Conservation (phyloP, 2,888 invertebrate genomes). For the Drosophila phalerata region DNA sequence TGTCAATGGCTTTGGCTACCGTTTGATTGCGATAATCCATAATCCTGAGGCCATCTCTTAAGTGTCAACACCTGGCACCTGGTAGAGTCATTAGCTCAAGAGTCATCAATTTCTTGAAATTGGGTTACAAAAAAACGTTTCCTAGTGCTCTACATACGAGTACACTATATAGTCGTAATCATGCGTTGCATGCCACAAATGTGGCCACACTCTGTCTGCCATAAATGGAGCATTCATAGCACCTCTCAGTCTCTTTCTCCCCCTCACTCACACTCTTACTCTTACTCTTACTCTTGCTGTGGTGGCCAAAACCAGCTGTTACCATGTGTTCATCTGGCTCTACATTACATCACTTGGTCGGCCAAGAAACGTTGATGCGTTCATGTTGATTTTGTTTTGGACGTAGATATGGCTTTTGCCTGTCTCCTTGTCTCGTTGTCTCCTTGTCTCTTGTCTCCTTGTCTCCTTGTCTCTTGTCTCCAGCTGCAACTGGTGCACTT, state of each 20-base stretch:
- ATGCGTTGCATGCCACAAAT: constrained; percentile 63
- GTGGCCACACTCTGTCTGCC: constrained; percentile 61
- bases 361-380: constrained; percentile 53
- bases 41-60: constrained; percentile 24
- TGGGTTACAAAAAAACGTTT: constrained; percentile 59
- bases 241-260: constrained; percentile 33
- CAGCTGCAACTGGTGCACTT: constrained; percentile 33
- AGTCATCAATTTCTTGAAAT: constrained; percentile 47
- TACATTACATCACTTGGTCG: constrained; percentile 69
- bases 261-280: constrained; percentile 18
- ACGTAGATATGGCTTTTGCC: constrained; percentile 5
- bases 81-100: constrained; percentile 52
- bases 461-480: constrained; percentile 26
- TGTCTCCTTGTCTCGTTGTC: constrained; percentile 12
- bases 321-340: constrained; percentile 45
- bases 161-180: constrained; percentile 38
- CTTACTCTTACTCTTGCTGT: constrained; percentile 7
- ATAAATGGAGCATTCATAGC: constrained; percentile 72
- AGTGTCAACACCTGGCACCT: constrained; percentile 17
- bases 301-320: constrained; percentile 61
- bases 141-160: constrained; percentile 72
- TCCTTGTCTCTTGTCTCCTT: constrained; percentile 23
- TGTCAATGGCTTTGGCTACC: constrained; percentile 43
- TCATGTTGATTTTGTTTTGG: constrained; percentile 44
- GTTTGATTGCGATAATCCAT: constrained; percentile 36